A percentile compares a stretch with the other conserved stretches of the same genome.
Evolutionary conservation across 2,888 invertebrate species (phyloP).

Genomic region (Cryptophagus acutangulus): DNA sequence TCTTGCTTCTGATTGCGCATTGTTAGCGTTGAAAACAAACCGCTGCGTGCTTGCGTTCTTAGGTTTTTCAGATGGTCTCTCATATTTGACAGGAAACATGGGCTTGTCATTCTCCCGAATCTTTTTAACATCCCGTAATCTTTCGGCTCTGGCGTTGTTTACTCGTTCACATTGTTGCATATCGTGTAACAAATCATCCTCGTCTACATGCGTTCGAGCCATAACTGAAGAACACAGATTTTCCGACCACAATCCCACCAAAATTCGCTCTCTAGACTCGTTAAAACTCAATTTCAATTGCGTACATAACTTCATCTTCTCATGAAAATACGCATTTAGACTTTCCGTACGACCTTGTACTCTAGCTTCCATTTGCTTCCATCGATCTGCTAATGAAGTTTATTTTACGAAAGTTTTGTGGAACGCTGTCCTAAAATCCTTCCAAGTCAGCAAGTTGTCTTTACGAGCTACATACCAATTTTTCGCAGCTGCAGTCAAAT

Average conservation of each 20-base stretch:
- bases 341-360: slow-evolving; percentile 1
- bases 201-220: slow-evolving; percentile 1
- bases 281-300: slow-evolving; percentile 5
- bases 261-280: slow-evolving; percentile 13
- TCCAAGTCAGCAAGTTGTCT: not conserved
- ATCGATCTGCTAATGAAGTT: not conserved
- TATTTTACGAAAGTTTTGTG: slow-evolving; percentile 1
- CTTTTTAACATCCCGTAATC: no score
- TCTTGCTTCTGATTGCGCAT: no score
- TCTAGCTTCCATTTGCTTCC: not conserved
- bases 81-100: no score
- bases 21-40: no score
- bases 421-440: not conserved
- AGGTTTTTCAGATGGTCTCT: no score
- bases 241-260: slow-evolving; percentile 12
- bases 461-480: slow-evolving; percentile 3
- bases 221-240: slow-evolving; percentile 11
- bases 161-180: slow-evolving; percentile 2
- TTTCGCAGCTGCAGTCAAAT: slow-evolving; percentile 11
- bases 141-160: not conserved
- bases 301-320: slow-evolving; percentile 9
- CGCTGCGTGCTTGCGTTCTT: no score
- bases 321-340: slow-evolving; percentile 10
- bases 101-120: no score
- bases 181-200: slow-evolving; percentile 4